Conservation (phyloP, 2,797 vertebrate genomes). For the Thaleichthys pacificus region DNA sequence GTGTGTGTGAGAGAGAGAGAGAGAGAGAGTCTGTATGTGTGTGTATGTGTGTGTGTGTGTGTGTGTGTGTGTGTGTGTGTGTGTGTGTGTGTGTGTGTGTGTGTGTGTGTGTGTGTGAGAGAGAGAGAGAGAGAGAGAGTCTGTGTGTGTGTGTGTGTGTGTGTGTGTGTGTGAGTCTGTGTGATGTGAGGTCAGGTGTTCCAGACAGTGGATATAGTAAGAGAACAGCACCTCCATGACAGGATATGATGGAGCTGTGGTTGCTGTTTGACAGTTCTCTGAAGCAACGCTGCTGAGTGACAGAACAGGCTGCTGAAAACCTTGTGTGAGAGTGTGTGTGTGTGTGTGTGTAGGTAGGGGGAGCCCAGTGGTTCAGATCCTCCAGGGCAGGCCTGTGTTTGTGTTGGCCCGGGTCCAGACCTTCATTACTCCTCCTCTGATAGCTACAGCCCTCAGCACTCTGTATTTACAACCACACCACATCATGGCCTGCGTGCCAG, state of each 20-base stretch:
- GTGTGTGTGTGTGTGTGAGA: too few species aligned
- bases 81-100: too few species aligned
- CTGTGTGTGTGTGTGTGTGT: conserved; percentile 7
- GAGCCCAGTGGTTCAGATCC: conserved; percentile 47
- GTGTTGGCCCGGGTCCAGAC: conserved; percentile 75
- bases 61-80: too few species aligned
- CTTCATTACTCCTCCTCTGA: conserved; percentile 79
- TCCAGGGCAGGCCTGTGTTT: conserved; percentile 72
- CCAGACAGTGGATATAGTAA: background rate
- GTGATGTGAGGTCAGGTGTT: background rate
- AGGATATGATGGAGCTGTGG: background rate
- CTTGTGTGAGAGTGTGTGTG: conserved; percentile 8
- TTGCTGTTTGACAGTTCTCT: conserved; percentile 45
- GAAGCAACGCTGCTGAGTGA: conserved; percentile 49
- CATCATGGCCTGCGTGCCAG: too few species aligned
- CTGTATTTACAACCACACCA: too few species aligned
- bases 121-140: too few species aligned
- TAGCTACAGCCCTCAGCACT: conserved; percentile 65
- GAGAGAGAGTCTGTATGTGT: too few species aligned
- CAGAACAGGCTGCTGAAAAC: conserved; percentile 55
- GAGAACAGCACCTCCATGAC: background rate
- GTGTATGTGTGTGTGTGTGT: too few species aligned
- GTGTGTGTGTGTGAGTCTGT: conserved; percentile 6
- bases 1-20: too few species aligned
- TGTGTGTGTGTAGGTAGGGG: background rate